Evolutionary conservation across 2,888 invertebrate species (phyloP), one percentile per base, ranked within the genome.

Genomic region (Drosophila mettleri): DNA sequence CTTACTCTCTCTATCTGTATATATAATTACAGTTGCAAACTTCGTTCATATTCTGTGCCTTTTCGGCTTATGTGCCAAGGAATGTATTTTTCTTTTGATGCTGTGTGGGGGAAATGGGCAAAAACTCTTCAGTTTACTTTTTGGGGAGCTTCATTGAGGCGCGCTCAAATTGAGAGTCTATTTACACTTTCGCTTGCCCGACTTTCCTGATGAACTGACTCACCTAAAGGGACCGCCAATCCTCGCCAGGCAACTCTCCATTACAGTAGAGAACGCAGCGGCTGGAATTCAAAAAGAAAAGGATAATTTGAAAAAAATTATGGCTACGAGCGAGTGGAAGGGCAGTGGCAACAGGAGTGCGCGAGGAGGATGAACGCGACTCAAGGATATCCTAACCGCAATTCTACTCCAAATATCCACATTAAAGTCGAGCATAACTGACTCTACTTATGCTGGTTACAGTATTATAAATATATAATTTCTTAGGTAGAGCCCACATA

Each of bases 291-390:
- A 66, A 89, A 87, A 66, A 89, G 85, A 66, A 83, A 87, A 71
- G 88, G 88, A 83, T 83, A 85, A 83, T 89, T 78, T 85, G 69
- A 88, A 89, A 83, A 75, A 87, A 83, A 83, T 83, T 83, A 72
- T 75, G 65, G 49, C 62, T 62, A 54, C 52, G 53, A 51, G 57
- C 14, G 46, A 29, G 46, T 5, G 16, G 45, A 34, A 61, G 45
- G 12, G 38, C 18, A 41, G 58, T 3, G 5, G 2, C 4, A 29
- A 8, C 22, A n/a, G 36, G 10, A 18, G 2, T 20, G 31, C 14
- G 0, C 9, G 7, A 12, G 12, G 2, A 8, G 29, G 2, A 2
- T n/a, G n/a, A 2, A 2, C n/a, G 10, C 10, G n/a, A 29, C 39
- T 16, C 2, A 2, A 2, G 12, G 39, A 22, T 22, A 38, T 36